phyloP scores from a whole-genome alignment of 2,888 invertebrate species.

The Nysson spinosus region DNA sequence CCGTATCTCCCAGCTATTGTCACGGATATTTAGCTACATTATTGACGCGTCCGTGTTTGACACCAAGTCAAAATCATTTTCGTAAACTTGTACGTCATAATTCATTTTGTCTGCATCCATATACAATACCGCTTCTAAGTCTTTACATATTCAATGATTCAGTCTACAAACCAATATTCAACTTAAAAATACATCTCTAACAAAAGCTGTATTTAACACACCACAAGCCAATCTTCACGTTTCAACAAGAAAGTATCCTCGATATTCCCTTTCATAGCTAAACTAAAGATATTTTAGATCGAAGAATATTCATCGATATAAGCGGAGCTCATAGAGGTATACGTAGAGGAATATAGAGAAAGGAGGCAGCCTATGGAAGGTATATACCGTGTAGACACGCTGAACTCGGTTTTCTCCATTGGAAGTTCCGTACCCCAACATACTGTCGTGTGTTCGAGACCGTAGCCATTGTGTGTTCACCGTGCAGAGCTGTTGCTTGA shows the following conservation, averaged over 20 bases:
- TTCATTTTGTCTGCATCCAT: no score
- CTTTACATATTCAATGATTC: no score
- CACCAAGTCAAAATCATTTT: no score
- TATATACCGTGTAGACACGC: constrained; percentile 39
- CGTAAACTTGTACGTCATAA: no score
- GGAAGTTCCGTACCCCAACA: constrained; percentile 16
- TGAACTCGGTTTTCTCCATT: constrained; percentile 33
- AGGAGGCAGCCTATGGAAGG: constrained; percentile 42
- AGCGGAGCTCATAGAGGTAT: background rate
- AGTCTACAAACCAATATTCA: no score
- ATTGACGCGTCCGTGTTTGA: constrained; percentile 33
- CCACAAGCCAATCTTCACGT: background rate
- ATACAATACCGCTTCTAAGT: no score
- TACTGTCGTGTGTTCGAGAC: constrained; percentile 37
- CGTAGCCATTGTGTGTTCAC: constrained; percentile 53
- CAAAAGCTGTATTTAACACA: no score
- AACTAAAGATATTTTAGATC: no score
- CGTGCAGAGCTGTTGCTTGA: constrained; percentile 64
- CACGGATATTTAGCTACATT: constrained; percentile 49
- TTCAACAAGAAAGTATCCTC: no score
- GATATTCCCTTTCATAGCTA: no score
- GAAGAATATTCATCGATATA: no score
- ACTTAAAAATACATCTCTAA: no score
- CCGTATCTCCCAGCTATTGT: constrained; percentile 42
- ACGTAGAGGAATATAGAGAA: background rate